Evolutionary conservation across 2,113 vertebrate species (phyloP).

Genomic region (Octodon degus): DNA sequence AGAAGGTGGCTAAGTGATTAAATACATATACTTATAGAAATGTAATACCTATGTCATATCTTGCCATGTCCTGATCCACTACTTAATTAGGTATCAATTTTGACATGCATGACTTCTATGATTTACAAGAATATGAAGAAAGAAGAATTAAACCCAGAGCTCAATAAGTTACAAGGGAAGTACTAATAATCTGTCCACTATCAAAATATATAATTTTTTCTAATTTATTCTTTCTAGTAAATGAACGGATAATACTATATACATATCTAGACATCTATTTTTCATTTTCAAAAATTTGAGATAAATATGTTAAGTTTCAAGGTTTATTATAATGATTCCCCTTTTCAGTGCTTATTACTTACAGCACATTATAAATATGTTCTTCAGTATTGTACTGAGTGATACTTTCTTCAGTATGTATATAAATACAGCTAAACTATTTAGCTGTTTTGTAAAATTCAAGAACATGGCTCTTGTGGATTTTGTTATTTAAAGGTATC

Average conservation of each 20-base stretch:
- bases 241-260: background rate
- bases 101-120: background rate
- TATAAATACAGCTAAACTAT: background rate
- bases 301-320: background rate
- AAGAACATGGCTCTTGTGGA: background rate
- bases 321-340: background rate
- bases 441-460: slow-evolving; percentile 44
- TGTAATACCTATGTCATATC: background rate
- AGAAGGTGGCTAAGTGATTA: background rate
- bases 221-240: slow-evolving; percentile 16
- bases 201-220: background rate
- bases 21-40: background rate
- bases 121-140: background rate
- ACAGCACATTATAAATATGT: background rate
- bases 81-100: background rate
- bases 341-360: background rate
- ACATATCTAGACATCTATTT: background rate
- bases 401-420: background rate
- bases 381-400: background rate
- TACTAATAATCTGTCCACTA: background rate
- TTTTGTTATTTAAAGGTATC: background rate
- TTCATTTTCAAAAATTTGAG: background rate
- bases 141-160: background rate
- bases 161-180: background rate
- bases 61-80: background rate